These are phyloP conservation scores for Ochotona princeps DNA, from an alignment of 2,113 vertebrate genomes.

Conservation along the genomic window DNA sequence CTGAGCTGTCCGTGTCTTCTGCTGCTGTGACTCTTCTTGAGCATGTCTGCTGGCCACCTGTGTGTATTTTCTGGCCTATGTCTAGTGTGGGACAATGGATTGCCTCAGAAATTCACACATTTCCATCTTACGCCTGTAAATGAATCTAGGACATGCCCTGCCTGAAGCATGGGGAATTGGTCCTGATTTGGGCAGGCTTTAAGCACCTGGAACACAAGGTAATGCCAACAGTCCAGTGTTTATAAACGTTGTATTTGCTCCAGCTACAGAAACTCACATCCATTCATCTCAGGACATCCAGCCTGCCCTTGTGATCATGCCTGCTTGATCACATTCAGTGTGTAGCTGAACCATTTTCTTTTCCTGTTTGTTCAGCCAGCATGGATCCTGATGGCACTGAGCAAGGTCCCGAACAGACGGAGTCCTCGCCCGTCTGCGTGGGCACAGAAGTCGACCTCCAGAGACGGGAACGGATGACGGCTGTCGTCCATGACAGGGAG, in stretches of 20 bases:
- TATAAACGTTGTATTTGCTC: slow-evolving; percentile 29
- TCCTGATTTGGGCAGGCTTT: slow-evolving; percentile 8
- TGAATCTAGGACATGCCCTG: not conserved
- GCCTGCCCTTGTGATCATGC: not conserved
- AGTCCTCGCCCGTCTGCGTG: slow-evolving; percentile 81
- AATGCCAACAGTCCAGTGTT: not conserved
- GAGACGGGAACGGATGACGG: slow-evolving; percentile 83
- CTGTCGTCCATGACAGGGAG: slow-evolving; percentile 89
- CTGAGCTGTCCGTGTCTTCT: slow-evolving; percentile 31
- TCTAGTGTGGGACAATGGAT: not conserved
- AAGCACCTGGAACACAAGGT: slow-evolving; percentile 1
- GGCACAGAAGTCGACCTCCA: slow-evolving; percentile 92
- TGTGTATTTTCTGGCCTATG: not conserved
- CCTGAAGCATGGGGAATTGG: not conserved
- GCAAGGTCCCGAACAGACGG: slow-evolving; percentile 21
- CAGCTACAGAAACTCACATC: not conserved
- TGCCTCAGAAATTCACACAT: not conserved
- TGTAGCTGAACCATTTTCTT: not conserved
- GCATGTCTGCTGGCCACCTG: not conserved
- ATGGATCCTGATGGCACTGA: slow-evolving; percentile 66
- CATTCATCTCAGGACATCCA: slow-evolving; percentile 35
- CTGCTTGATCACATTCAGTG: not conserved
- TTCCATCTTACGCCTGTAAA: not conserved
- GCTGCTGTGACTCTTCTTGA: not conserved
- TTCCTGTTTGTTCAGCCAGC: slow-evolving; percentile 48